phyloP scores from a whole-genome alignment of 2,113 vertebrate species.

The Conger conger region DNA sequence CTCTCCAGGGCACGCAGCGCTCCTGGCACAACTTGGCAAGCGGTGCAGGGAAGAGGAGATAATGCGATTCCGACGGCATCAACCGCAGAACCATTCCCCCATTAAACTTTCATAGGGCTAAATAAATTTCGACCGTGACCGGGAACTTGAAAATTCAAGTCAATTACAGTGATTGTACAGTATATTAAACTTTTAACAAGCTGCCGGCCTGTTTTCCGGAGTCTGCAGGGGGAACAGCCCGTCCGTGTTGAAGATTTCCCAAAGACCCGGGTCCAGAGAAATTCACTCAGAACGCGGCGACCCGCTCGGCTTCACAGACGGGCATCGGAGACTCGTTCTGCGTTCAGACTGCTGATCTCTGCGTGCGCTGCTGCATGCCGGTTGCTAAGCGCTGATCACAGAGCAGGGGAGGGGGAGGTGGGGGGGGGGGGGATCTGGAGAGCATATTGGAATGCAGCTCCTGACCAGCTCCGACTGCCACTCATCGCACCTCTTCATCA shows the following conservation, averaged over 20 bases:
- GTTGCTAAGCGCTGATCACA: not conserved
- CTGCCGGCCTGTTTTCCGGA: conserved; percentile 52
- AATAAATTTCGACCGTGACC: conserved; percentile 68
- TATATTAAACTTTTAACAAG: conserved; percentile 69
- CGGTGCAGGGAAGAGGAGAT: conserved; percentile 8
- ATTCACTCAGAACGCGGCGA: not conserved
- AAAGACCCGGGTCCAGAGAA: no score
- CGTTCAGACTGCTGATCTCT: not conserved
- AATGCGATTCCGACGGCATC: conserved; percentile 59
- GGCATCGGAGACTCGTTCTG: not conserved
- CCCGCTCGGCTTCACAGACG: not conserved
- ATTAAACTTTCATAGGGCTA: conserved; percentile 72
- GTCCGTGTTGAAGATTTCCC: not conserved
- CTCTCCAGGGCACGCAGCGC: conserved; percentile 64
- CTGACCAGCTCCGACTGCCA: not conserved
- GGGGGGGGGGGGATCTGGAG: not conserved
- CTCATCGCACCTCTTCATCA: not conserved
- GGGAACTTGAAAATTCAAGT: conserved; percentile 64
- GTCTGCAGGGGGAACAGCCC: not conserved
- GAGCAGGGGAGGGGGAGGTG: not conserved
- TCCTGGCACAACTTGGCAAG: conserved; percentile 63
- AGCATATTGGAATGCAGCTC: conserved; percentile 3
- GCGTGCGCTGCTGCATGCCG: not conserved
- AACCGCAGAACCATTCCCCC: conserved; percentile 59
- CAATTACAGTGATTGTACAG: conserved; percentile 72